Base-by-base conservation (phyloP, 2,113 vertebrate species). In the Gnathonemus echidnorhynchus region DNA sequence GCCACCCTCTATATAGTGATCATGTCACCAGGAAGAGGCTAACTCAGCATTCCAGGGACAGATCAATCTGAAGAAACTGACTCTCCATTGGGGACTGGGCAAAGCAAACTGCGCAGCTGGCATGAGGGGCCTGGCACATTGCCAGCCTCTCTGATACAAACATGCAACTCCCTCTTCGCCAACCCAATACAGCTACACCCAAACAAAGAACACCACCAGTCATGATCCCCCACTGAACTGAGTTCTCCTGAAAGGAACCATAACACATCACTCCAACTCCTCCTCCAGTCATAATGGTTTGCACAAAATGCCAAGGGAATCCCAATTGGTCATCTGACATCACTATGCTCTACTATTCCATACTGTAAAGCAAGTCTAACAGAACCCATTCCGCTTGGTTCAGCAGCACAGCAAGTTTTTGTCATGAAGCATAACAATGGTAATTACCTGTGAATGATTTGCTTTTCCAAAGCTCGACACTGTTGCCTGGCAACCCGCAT, bases 381-480 rank as follows among this genome's bases (percentile, higher is more conserved):
- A 87, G 70, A 49, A 91, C 3, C 86, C 62, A 86, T 21, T 90
- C 88, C 46, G 17, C 83, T 48, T 86, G 88, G 90, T 91, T 92
- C 77, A 91, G 89, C 93, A 87, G 92, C 9, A 42, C 88, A 27
- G 49, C 74, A 92, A 92, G 91, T 90, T 91, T 90, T 94, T 94
- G 93, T 91, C 93, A 94, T 93, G 90, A 93, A 91, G 92, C 91
- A 92, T 90, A 90, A 95, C 93, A 92, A 94, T 86, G 83, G 92
- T 92, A 95, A 94, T 95, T 94, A 95, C 91, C 88, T 93, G 89
- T 94, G 93, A 94, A 94, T 92, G 86, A 94, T 92, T 94, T 90
- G 91, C 91, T 93, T 93, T 92, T 92, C n/a, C 90, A 77, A 92
- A 92, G 92, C 90, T 88, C 92, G 91, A 90, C 92, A 90, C 88